Evolutionary conservation across 2,797 vertebrate species (phyloP), one percentile per base, ranked within the genome.

Genomic region (Enteromius argenteus): DNA sequence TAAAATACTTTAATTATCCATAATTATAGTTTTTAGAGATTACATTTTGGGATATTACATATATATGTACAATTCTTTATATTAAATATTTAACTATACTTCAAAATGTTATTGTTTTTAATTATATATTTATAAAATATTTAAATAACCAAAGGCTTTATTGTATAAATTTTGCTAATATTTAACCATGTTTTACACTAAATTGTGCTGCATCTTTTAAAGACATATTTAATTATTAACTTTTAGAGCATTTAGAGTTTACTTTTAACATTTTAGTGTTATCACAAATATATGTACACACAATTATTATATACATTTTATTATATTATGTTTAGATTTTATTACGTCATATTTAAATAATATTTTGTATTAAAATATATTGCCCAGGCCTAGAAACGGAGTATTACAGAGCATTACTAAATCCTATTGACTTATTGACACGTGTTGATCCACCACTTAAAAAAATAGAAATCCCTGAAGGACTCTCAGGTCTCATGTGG

Each of bases 361-460:
- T 62, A 62, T 30, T 30, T 62, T 1, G 14, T 64, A 32, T 17
- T 30, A 6, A 32, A 60, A 30, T 11, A 67, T 2, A 67, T 68
- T 13, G n/a, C 68, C 5, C 5, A 73, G 27, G 15, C 27, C 27
- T 32, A 73, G 9, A 72, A 49, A 49, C 44, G 0, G 23, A 19
- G 14, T 19, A 73, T 73, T 32, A 51, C 8, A 19, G 15, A 32
- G 8, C 1, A 51, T 73, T 37, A 19, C 72, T 75, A 35, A 74
- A 73, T 32, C 46, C 27, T 11, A 73, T 13, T 32, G 27, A 73
- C 11, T 73, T 73, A 73, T 73, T 35, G 71, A 35, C 32, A 56
- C 0, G 7, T 7, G 3, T 37, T 58, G 7, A 76, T 39, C 32
- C 51, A 10, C 7, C 35, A 76, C 56, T 76, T 76, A 39, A 23